Conservation (phyloP, 1,140 invertebrate species). For the Manduca sexta region DNA sequence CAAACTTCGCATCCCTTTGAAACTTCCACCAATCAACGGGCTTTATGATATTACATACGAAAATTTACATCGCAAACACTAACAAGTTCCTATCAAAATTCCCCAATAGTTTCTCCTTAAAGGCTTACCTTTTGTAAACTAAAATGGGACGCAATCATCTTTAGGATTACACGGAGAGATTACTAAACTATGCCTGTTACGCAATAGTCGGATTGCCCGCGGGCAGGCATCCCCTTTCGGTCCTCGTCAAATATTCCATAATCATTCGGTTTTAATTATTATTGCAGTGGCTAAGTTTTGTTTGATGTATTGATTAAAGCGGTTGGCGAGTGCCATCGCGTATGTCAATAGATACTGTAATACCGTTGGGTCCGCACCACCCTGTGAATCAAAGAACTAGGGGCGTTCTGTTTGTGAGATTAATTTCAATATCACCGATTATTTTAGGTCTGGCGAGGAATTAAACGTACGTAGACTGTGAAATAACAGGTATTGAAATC, state of each 20-base stretch:
- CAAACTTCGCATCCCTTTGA: conserved; percentile 21
- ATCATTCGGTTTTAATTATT: conserved; percentile 73
- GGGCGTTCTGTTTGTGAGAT: too few relatives aligned
- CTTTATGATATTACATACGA: conserved; percentile 67
- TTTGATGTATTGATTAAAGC: conserved; percentile 72
- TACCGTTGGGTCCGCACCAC: conserved; percentile 41
- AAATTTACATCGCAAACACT: conserved; percentile 71
- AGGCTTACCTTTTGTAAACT: conserved; percentile 73
- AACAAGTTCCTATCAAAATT: conserved; percentile 59
- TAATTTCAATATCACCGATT: too few relatives aligned
- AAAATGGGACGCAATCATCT: conserved; percentile 69
- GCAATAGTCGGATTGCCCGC: conserved; percentile 44
- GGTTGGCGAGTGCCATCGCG: conserved; percentile 56
- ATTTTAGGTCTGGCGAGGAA: too few relatives aligned
- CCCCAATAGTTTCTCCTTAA: conserved; percentile 60
- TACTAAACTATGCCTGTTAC: conserved; percentile 48
- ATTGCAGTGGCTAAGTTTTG: conserved; percentile 63
- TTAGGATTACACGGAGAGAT: conserved; percentile 53
- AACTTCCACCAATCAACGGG: conserved; percentile 56
- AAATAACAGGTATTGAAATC: too few relatives aligned
- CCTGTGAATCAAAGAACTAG: too few relatives aligned
- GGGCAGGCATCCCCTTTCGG: conserved; percentile 49
- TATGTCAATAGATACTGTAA: conserved; percentile 50
- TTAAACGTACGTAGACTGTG: too few relatives aligned
- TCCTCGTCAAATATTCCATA: conserved; percentile 70